Base-by-base conservation (phyloP, 2,113 vertebrate genomes). In the Gymnobelideus leadbeateri region DNA sequence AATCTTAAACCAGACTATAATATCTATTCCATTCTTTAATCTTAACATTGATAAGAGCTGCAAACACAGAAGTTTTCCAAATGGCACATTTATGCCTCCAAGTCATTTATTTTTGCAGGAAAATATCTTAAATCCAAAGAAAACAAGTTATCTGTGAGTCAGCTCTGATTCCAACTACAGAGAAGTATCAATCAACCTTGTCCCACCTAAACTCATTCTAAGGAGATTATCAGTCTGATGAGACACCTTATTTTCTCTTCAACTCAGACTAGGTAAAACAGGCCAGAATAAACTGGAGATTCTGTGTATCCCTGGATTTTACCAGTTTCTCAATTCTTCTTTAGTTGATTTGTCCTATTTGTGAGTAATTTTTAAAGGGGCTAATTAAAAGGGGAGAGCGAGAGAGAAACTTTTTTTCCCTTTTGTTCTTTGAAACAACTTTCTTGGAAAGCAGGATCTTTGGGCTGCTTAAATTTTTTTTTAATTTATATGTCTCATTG, bases 351-450 rank as follows among this genome's bases (percentile, higher is more conserved):
- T 28, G 55, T 68, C 31, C n/a, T 84, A 43, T 84, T 43, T 84
- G 19, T 43, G 16, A 43, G 4, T 77, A 49, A 49, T 49, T 49
- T 49, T 3, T 3, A 49, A 49, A 37, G 37, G 1, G n/a, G 25
- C 46, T 46, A 91, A n/a, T 28, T 57, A 14, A 55, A 16, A 46
- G 84, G n/a, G 26, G 46, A 31, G 51, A 37, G 90, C 49, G 1
- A 47, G 89, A 94, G 89, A 37, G 91, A n/a, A 92, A 93, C 55
- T 92, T 14, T 92, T 46, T 23, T 92, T 95, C 57, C 9, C 95
- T 46, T 93, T 68, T 61, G 46, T 4, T 49, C 25, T 93, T 94
- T 94, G 94, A 92, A 96, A 96, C 90, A 37, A 8, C 8, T 94
- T 94, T 95, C 68, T 89, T 77, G 51, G 21, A 97, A 92, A 21